Conservation (phyloP, 2,113 vertebrate genomes). For the Psittacara wagleri region DNA sequence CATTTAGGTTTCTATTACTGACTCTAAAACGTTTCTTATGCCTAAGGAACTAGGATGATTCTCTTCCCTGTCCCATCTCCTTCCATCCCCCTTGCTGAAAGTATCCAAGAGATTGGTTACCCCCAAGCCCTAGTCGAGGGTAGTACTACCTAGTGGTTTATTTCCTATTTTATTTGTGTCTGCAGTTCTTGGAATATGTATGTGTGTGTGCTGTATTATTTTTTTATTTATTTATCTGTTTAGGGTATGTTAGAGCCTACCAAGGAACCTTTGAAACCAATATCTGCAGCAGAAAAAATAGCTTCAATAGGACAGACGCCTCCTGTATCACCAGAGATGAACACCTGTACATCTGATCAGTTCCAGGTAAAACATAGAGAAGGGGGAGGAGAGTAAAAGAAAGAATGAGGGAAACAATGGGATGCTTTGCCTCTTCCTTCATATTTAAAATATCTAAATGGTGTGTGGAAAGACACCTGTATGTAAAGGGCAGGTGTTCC, state of each 20-base stretch:
- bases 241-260: constrained; percentile 93
- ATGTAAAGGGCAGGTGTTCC: neutral
- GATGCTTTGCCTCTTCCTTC: neutral
- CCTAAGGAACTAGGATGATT: neutral
- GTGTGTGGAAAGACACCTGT: neutral
- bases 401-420: neutral
- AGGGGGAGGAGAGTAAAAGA: neutral
- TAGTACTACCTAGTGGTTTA: neutral
- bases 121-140: neutral
- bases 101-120: neutral
- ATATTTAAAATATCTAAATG: neutral
- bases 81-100: neutral
- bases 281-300: constrained; percentile 85
- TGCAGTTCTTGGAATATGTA: neutral
- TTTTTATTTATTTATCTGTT: constrained; percentile 6
- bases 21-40: neutral
- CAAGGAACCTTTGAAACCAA: constrained; percentile 88
- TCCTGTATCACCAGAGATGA: constrained; percentile 78
- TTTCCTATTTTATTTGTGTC: neutral
- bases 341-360: constrained; percentile 79
- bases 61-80: neutral
- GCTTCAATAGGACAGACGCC: constrained; percentile 87
- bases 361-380: constrained; percentile 80
- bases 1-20: neutral
- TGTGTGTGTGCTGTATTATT: neutral